Evolutionary conservation across 2,888 invertebrate genomes (phyloP).

Genomic region (Andricus curvator): DNA sequence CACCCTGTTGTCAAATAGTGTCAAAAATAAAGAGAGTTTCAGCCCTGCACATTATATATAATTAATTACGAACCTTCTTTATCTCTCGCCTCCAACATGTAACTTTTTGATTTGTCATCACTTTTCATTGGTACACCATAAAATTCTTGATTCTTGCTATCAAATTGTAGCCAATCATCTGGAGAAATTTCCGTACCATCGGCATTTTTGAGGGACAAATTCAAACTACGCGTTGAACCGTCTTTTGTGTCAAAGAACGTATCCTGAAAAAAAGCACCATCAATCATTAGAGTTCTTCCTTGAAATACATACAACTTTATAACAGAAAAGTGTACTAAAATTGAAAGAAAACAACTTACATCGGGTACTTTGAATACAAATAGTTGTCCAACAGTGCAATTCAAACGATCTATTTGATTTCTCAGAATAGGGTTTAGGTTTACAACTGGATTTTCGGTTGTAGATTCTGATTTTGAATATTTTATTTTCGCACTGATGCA

Average conservation of each 20-base stretch:
- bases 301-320: not conserved
- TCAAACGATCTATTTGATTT: slow-evolving; percentile 91
- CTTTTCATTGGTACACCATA: slow-evolving; percentile 88
- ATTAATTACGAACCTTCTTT: slow-evolving; percentile 62
- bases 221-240: slow-evolving; percentile 86
- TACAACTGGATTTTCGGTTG: slow-evolving; percentile 80
- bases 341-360: slow-evolving; percentile 77
- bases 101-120: slow-evolving; percentile 88
- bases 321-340: not conserved
- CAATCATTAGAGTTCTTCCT: slow-evolving; percentile 1
- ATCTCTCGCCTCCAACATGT: slow-evolving; percentile 83
- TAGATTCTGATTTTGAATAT: slow-evolving; percentile 77
- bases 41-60: not conserved
- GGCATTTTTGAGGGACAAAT: slow-evolving; percentile 86
- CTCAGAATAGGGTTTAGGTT: slow-evolving; percentile 89
- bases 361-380: slow-evolving; percentile 90
- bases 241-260: slow-evolving; percentile 95
- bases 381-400: slow-evolving; percentile 90
- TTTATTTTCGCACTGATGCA: slow-evolving; percentile 81
- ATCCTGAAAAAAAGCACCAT: slow-evolving; percentile 80
- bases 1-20: too few relatives aligned
- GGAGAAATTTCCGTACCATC: slow-evolving; percentile 84
- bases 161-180: slow-evolving; percentile 93
- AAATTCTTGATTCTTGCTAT: slow-evolving; percentile 92
- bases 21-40: too few relatives aligned